A percentile compares a stretch with the other conserved stretches of the same genome.
phyloP scores from a whole-genome alignment of 2,797 vertebrate species.

The Meda fulgida region DNA sequence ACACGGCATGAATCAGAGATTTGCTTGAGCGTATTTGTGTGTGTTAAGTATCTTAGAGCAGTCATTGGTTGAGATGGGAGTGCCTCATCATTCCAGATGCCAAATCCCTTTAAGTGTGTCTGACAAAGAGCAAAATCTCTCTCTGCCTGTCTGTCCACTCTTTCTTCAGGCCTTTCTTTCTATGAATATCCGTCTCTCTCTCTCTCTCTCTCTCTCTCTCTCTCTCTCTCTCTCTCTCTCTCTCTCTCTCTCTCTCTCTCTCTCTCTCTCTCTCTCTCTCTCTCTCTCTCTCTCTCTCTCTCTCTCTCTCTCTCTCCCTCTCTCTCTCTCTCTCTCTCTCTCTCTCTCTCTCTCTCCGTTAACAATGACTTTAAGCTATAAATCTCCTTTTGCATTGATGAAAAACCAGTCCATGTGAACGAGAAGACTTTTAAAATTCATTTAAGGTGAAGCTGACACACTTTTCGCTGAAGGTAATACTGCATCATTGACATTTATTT shows the following conservation, averaged over 20 bases:
- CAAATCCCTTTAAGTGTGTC: slow-evolving; percentile 48
- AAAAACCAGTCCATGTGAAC: slow-evolving; percentile 16
- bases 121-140: slow-evolving; percentile 41
- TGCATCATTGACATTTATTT: not conserved
- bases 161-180: slow-evolving; percentile 30
- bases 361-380: slow-evolving; percentile 34
- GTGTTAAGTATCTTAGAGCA: slow-evolving; percentile 44
- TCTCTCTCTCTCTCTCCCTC: slow-evolving; percentile 4
- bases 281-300: slow-evolving; percentile 11
- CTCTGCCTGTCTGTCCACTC: slow-evolving; percentile 33
- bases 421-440: slow-evolving; percentile 18
- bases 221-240: slow-evolving; percentile 11
- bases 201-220: slow-evolving; percentile 25
- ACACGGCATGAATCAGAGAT: slow-evolving; percentile 26
- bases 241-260: slow-evolving; percentile 11
- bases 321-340: slow-evolving; percentile 11
- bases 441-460: slow-evolving; percentile 22
- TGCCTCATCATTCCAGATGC: slow-evolving; percentile 32
- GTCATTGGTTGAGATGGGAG: slow-evolving; percentile 26
- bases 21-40: slow-evolving; percentile 60
- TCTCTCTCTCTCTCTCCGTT: slow-evolving; percentile 25
- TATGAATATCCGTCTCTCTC: slow-evolving; percentile 8
- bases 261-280: slow-evolving; percentile 11
- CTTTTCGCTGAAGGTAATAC: slow-evolving; percentile 12
- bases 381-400: slow-evolving; percentile 29